Conservation (phyloP, 1,140 invertebrate species). For the Cardiocondyla obscurior region DNA sequence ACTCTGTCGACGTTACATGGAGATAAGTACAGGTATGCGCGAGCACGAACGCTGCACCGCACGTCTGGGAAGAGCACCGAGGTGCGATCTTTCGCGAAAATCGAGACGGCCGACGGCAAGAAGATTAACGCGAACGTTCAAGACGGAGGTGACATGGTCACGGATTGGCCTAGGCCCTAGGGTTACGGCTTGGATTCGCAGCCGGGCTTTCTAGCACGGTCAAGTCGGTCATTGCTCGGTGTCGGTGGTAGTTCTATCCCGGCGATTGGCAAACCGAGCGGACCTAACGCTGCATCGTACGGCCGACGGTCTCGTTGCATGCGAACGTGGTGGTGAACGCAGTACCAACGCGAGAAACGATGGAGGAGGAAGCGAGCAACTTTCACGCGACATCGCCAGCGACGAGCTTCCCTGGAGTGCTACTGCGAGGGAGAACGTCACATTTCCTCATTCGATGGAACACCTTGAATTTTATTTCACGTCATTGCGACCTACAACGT, state of each 20-base stretch:
- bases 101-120: constrained; percentile 11
- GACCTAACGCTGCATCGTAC: constrained; percentile 7
- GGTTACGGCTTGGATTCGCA: constrained; percentile 41
- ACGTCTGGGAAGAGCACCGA: not conserved
- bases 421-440: constrained; percentile 21
- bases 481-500: too few species aligned
- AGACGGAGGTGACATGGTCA: constrained; percentile 54
- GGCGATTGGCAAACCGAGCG: constrained; percentile 50
- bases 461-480: not conserved
- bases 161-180: constrained; percentile 51
- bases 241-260: constrained; percentile 10
- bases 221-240: not conserved
- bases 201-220: constrained; percentile 32
- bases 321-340: not conserved
- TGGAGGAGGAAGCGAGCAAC: constrained; percentile 39
- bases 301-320: not conserved
- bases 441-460: constrained; percentile 25
- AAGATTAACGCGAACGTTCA: constrained; percentile 37
- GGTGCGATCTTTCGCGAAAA: constrained; percentile 26
- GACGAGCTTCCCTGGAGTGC: constrained; percentile 53
- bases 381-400: constrained; percentile 42
- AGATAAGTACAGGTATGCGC: not conserved
- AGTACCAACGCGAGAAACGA: not conserved
- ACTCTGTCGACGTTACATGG: not conserved
- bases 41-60: not conserved